Evolutionary conservation across 2,888 invertebrate species (phyloP), one percentile per base, ranked within the genome.

Genomic region (Palloptera scutellata): DNA sequence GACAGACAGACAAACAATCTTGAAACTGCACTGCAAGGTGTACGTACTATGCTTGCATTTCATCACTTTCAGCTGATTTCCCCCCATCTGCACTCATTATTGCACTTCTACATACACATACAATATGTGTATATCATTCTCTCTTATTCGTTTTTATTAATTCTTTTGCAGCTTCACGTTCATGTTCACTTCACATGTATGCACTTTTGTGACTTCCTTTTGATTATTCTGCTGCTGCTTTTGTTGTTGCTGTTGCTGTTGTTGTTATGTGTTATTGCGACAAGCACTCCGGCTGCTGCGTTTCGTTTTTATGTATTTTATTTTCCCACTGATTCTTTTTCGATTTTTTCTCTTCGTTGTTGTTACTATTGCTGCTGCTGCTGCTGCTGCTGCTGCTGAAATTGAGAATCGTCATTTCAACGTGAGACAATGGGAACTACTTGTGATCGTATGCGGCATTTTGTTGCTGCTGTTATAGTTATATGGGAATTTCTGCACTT

Each of bases 141-240:
- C 70, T 75, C 73, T 76, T 74, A 74, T 76, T 67, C 76, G 77
- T 71, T 70, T 66, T 77, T 77, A 75, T 79, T 78, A 77, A 74
- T 74, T 77, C 78, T 76, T 43, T 59, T 43, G 10, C 15, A 12
- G 12, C 43, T 45, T n/a, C 41, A 10, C 51, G 72, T 74, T 70
- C 52, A 73, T 73, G 77, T 78, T 80, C 73, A 69, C 75, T 76
- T 72, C 74, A 75, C 9, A 51, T 40, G 51, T 45, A 75, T 80
- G 78, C 79, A 79, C 77, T 79, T 78, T 78, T 78, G 76, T 77
- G 78, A 78, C 80, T 78, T 78, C 78, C 79, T 80, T 80, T 78
- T 74, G 72, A 66, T 66, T 76, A 67, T 72, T 64, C 51, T 61
- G 57, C 48, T 57, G 41, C 53, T 59, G 55, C 68, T 71, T 48